Conservation (phyloP, 2,888 invertebrate genomes). For the Nemotelus nigrinus region DNA sequence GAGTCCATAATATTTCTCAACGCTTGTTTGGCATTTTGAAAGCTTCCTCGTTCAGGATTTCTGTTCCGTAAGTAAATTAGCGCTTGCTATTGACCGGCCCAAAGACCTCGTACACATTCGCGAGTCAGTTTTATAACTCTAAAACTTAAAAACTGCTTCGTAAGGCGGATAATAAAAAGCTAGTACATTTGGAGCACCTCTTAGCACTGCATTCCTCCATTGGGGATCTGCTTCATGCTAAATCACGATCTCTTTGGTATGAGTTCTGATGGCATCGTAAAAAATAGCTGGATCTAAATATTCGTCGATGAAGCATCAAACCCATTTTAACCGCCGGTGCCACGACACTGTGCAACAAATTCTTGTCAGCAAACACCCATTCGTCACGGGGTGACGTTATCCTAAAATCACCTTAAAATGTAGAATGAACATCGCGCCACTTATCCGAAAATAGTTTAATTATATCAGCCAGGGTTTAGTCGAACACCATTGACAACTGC, state of each 20-base stretch:
- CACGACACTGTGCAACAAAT: slow-evolving; percentile 90
- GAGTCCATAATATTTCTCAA: slow-evolving; percentile 99
- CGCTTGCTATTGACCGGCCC: slow-evolving; percentile 99
- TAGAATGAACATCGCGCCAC: too few species aligned
- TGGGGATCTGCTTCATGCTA: slow-evolving; percentile 98
- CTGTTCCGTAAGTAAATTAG: slow-evolving; percentile 94
- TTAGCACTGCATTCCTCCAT: slow-evolving; percentile 94
- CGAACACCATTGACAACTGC: too few species aligned
- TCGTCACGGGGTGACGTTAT: slow-evolving; percentile 96
- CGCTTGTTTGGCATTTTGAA: slow-evolving; percentile 98
- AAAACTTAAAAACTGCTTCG: slow-evolving; percentile 94
- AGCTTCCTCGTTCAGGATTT: slow-evolving; percentile 97
- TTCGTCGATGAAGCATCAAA: slow-evolving; percentile 95
- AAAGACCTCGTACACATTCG: slow-evolving; percentile 98
- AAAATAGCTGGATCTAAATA: slow-evolving; percentile 75
- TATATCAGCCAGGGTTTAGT: too few species aligned
- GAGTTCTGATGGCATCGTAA: slow-evolving; percentile 87
- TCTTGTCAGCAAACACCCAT: slow-evolving; percentile 99
- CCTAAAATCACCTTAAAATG: too few species aligned
- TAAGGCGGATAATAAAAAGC: slow-evolving; percentile 97
- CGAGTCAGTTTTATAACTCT: slow-evolving; percentile 97
- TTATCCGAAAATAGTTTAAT: too few species aligned
- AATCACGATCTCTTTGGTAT: slow-evolving; percentile 86
- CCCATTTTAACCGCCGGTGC: slow-evolving; percentile 98
- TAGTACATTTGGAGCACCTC: slow-evolving; percentile 92